These are phyloP conservation scores for Aspidiotus destructor DNA, from an alignment of 2,888 invertebrate species.

Conservation along the genomic window DNA sequence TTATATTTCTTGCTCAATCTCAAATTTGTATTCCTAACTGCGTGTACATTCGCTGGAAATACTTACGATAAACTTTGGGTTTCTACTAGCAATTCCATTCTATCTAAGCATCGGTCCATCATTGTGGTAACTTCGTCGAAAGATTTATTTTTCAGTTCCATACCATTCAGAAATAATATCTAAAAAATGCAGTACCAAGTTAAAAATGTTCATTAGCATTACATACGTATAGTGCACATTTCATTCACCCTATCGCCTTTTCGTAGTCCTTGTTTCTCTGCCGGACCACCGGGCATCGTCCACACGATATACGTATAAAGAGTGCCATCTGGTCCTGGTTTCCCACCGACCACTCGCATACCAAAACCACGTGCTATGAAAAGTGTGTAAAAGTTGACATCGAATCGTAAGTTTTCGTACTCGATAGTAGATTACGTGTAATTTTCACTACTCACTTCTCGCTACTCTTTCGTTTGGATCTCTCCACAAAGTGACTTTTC, in stretches of 20 bases:
- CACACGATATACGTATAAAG: slow-evolving; percentile 84
- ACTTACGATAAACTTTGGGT: slow-evolving; percentile 50
- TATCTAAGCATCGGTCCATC: slow-evolving; percentile 76
- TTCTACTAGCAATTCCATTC: slow-evolving; percentile 76
- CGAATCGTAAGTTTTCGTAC: neutral
- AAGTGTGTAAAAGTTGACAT: slow-evolving; percentile 6
- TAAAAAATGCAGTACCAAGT: slow-evolving; percentile 39
- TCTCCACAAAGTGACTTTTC: slow-evolving; percentile 55
- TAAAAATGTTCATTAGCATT: too few relatives aligned
- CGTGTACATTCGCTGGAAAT: neutral
- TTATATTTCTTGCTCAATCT: too few relatives aligned
- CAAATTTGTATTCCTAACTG: too few relatives aligned
- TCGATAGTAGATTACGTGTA: neutral
- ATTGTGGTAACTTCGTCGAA: slow-evolving; percentile 88
- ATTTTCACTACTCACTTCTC: slow-evolving; percentile 59
- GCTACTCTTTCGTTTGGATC: slow-evolving; percentile 77
- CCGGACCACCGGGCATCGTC: slow-evolving; percentile 85
- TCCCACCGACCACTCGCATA: slow-evolving; percentile 89
- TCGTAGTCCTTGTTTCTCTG: slow-evolving; percentile 76
- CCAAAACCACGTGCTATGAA: slow-evolving; percentile 74
- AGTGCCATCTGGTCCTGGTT: slow-evolving; percentile 72
- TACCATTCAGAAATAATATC: slow-evolving; percentile 87
- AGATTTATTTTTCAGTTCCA: slow-evolving; percentile 78
- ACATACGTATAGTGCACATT: neutral
- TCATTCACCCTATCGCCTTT: slow-evolving; percentile 74